Evolutionary conservation across 2,113 vertebrate genomes (phyloP), one percentile per base, ranked within the genome.

Genomic region (Isichthys henryi): DNA sequence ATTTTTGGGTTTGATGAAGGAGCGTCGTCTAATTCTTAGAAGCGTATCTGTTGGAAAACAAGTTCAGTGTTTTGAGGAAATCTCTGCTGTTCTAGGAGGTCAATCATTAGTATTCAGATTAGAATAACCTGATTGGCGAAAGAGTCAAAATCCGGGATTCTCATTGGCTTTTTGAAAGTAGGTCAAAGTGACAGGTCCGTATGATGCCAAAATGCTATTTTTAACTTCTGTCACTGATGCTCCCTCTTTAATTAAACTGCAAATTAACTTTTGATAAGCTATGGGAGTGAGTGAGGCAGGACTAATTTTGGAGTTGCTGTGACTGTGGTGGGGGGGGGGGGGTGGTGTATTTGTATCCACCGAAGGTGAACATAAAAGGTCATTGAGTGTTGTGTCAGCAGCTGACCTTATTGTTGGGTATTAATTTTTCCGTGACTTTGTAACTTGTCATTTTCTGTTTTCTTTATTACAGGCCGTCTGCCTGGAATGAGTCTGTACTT

Each of bases 201-300:
- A 89, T 91, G 85, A 39, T 50, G 89, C 48, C 15, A 53, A 77
- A 23, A 84, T 39, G 48, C 89, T 96, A 95, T 95, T 96, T 95
- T 92, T 94, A 94, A 88, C 89, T 90, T 88, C 39, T 90, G 88
- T 80, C 87, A 88, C 89, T 52, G 53, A 86, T 91, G 91, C 88
- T 92, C 94, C 92, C 94, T 94, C 35, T 43, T 80, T 80, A 39
- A 95, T 96, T 95, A 95, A 95, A 93, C 89, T 90, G 92, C 91
- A 93, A 95, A 96, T 95, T 94, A 95, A 93, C 93, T 94, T 93
- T 88, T 93, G 91, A 94, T 92, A 83, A 90, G 90, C 74, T 87
- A 49, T 91, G 88, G 77, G 84, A 89, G 88, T 89, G 48, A 56
- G 88, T 27, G 90, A 90, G 58, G 86, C 87, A 23, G 53, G 15